Base-by-base conservation (phyloP, 2,113 vertebrate species). In the Notothenia coriiceps region DNA sequence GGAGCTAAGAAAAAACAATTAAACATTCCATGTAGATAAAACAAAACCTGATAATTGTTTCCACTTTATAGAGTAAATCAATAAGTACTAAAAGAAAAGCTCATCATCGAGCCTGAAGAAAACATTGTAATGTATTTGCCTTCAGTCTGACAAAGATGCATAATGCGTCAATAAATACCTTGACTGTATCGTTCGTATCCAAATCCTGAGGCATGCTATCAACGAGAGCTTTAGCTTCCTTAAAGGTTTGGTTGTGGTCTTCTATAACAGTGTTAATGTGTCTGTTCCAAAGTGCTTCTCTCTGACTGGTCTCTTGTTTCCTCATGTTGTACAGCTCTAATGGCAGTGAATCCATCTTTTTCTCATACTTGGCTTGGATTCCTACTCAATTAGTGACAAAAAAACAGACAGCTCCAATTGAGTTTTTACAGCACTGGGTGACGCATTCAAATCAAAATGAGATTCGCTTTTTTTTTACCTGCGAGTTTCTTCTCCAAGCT, bases 281-380 rank as follows among this genome's bases (percentile, higher is more conserved):
- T 33, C 73, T 85, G 13, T 96, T 97, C 90, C 97, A 97, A n/a
- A 94, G 87, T 85, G 97, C 95, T 77, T 97, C 96, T 1, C 93
- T 84, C 65, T 97, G 95, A 0, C 94, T 94, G 85, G 95, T 93
- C 83, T 96, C 95, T 0, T 94, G 97, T 87, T 96, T 97, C 33
- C 94, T 95, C 46, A 93, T 86, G 62, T 95, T 86, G 18, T 98
- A 95, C 0, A 97, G 90, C 75, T 98, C 95, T 0, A 96, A 92
- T 66, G 90, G 89, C 40, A 96, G 87, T 1, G 84, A 29, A 10
- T 94, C 90, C 95, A 96, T 93, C 88, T 96, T 97, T 88, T 93
- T 94, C 17, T 94, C 78, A 25, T 96, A 96, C 35, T 95, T 97
- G 59, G 86, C 88, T 82, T 96, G 93, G 0, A 95, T 94, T 89